A percentile compares a stretch with the other conserved stretches of the same genome.
Conservation (phyloP, 2,797 vertebrate genomes). For the Clarias platycephalus region DNA sequence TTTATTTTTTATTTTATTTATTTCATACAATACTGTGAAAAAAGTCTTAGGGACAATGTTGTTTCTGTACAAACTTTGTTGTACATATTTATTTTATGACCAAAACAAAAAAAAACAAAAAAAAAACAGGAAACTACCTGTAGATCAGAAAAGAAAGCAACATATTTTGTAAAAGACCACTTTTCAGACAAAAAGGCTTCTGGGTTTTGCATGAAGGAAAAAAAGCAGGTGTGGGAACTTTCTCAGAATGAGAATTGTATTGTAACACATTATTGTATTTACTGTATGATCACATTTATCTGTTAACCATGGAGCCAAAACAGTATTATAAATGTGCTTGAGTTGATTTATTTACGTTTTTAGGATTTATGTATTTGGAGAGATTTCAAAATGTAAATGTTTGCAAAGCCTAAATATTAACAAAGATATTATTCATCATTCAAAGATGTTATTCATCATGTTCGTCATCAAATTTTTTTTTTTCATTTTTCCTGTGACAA, state of each 20-base stretch:
- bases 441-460: background rate
- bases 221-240: too few species aligned
- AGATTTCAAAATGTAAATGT: background rate
- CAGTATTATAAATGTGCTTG: background rate
- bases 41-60: too few species aligned
- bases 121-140: too few species aligned
- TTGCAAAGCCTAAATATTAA: background rate
- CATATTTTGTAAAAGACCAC: too few species aligned
- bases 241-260: background rate
- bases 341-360: background rate
- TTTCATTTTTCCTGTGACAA: background rate
- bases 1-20: too few species aligned
- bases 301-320: background rate
- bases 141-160: too few species aligned
- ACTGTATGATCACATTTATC: background rate
- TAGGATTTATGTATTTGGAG: background rate
- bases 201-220: too few species aligned
- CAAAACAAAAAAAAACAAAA: too few species aligned
- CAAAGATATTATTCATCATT: too few species aligned
- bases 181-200: too few species aligned
- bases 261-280: background rate
- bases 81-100: too few species aligned
- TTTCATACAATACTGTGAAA: too few species aligned
- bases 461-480: background rate
- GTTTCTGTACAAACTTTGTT: background rate